Evolutionary conservation across 2,113 vertebrate genomes (phyloP).

Genomic region (Craseonycteris thonglongyai): DNA sequence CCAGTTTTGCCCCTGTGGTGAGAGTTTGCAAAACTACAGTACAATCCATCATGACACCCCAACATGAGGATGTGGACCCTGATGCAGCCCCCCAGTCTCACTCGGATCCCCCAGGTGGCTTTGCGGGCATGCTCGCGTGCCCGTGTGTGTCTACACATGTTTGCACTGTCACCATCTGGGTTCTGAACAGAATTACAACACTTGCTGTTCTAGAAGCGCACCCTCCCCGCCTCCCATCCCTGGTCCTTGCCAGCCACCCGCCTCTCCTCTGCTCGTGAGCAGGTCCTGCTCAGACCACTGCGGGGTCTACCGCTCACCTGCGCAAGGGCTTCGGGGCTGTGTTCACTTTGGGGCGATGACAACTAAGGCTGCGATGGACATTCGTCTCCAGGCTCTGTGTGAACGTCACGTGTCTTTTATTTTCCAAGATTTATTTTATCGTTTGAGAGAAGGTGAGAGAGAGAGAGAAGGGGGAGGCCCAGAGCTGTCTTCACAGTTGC

Average conservation of each 20-base stretch:
- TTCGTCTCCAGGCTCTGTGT: background rate
- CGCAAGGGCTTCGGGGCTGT: background rate
- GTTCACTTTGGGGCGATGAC: background rate
- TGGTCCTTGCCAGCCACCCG: background rate
- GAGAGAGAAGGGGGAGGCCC: too few species aligned
- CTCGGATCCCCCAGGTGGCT: background rate
- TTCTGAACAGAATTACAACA: background rate
- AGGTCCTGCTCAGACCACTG: too few species aligned
- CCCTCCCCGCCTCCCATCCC: background rate
- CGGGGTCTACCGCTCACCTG: background rate
- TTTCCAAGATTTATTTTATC: too few species aligned
- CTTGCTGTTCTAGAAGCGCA: background rate
- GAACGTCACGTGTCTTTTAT: too few species aligned
- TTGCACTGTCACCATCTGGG: background rate
- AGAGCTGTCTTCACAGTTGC: too few species aligned
- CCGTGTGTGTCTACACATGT: background rate
- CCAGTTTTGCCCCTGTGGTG: background rate
- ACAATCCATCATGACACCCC: background rate
- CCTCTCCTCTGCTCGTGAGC: background rate
- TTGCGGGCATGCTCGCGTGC: background rate
- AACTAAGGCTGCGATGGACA: background rate
- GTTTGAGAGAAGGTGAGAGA: too few species aligned
- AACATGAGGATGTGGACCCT: background rate
- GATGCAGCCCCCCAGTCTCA: background rate
- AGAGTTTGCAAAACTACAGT: background rate